Conservation (phyloP, 2,888 invertebrate species). For the Bellardia bayeri region DNA sequence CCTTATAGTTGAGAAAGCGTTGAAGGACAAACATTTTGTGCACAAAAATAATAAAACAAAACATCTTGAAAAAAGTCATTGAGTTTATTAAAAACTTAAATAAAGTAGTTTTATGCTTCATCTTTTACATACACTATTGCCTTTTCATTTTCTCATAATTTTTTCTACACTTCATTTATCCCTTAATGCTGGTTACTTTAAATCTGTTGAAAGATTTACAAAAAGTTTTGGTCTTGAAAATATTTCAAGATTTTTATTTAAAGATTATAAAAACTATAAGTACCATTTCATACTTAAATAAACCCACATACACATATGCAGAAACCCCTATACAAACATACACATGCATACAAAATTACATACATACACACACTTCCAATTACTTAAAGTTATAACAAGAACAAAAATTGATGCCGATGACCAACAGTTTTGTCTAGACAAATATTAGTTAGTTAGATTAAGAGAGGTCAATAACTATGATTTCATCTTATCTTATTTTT, state of each 20-base stretch:
- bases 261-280: not conserved
- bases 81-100: not conserved
- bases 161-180: not conserved
- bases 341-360: too few species aligned
- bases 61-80: not conserved
- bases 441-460: too few species aligned
- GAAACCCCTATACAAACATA: too few species aligned
- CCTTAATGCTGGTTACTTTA: not conserved
- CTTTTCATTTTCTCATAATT: not conserved
- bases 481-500: not conserved
- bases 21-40: not conserved
- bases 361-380: too few species aligned
- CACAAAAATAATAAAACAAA: not conserved
- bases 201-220: not conserved
- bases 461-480: not conserved
- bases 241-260: not conserved
- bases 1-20: not conserved
- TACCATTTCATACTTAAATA: not conserved
- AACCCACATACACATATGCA: not conserved
- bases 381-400: too few species aligned
- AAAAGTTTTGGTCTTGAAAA: not conserved
- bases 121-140: not conserved
- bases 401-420: too few species aligned
- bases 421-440: too few species aligned
- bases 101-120: not conserved